A percentile compares a stretch with the other conserved stretches of the same genome.
Conservation (phyloP, 2,113 vertebrate genomes). For the Scalopus aquaticus region DNA sequence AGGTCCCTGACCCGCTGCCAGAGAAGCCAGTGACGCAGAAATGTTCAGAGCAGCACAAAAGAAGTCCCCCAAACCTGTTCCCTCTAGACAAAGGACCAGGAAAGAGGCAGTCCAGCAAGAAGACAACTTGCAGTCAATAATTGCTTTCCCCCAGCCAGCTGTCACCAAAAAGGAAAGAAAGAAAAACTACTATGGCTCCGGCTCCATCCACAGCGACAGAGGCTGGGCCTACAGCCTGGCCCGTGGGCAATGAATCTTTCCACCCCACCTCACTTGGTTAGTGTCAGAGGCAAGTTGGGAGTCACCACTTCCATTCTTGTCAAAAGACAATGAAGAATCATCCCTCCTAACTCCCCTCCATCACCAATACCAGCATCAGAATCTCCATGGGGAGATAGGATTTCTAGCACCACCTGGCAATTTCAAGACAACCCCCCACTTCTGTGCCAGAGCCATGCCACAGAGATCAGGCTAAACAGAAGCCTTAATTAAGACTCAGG, state of each 20-base stretch:
- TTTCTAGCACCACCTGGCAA: background rate
- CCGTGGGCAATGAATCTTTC: background rate
- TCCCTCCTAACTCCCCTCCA: background rate
- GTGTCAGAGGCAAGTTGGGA: background rate
- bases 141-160: too few species aligned
- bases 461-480: background rate
- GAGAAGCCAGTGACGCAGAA: background rate
- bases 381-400: background rate
- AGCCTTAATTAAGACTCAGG: background rate
- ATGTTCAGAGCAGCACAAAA: background rate
- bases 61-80: background rate
- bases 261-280: background rate
- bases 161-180: too few species aligned
- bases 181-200: too few species aligned
- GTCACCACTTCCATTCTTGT: background rate
- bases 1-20: too few species aligned
- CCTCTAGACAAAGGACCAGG: background rate
- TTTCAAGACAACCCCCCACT: background rate
- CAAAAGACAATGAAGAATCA: background rate
- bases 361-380: rapidly evolving
- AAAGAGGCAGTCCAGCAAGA: background rate
- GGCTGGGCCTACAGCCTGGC: background rate
- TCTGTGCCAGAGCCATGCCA: background rate
- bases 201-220: too few species aligned
- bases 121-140: background rate